These are phyloP conservation scores for Theonella swinhoei DNA, from an alignment of 37 sponge, comb jelly and placozoan genomes.

Conservation along the genomic window DNA sequence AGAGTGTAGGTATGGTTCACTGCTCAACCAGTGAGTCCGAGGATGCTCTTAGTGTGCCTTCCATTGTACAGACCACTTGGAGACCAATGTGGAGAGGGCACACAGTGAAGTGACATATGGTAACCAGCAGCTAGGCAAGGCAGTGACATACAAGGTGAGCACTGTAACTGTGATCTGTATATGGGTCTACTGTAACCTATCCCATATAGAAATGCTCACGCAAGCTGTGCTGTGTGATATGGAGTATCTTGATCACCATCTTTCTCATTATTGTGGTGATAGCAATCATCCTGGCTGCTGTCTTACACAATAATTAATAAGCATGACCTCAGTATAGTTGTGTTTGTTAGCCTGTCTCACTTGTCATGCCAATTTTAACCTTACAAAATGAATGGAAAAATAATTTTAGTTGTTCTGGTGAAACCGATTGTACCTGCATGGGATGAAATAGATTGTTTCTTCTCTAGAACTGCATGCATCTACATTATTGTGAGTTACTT, in stretches of 20 bases:
- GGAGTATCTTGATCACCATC: not conserved
- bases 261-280: not conserved
- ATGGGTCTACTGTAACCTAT: not conserved
- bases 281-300: not conserved
- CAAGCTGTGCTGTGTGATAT: not conserved
- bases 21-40: not conserved
- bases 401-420: too few relatives aligned
- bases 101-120: not conserved
- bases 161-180: not conserved
- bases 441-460: too few relatives aligned
- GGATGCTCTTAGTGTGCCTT: not conserved
- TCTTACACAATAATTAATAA: too few relatives aligned
- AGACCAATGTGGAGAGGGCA: conserved; percentile 15
- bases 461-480: too few relatives aligned
- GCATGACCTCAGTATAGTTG: too few relatives aligned
- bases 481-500: conserved; percentile 46
- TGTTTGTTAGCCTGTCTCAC: too few relatives aligned
- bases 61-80: not conserved
- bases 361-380: too few relatives aligned
- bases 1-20: not conserved
- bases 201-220: not conserved
- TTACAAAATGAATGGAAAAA: too few relatives aligned
- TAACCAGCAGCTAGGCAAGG: not conserved
- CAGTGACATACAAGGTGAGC: conserved; percentile 21
- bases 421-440: too few relatives aligned